A percentile compares a stretch with the other conserved stretches of the same genome.
Evolutionary conservation across 2,888 invertebrate genomes (phyloP).

Genomic region (Mongoloraphidia duomilia): DNA sequence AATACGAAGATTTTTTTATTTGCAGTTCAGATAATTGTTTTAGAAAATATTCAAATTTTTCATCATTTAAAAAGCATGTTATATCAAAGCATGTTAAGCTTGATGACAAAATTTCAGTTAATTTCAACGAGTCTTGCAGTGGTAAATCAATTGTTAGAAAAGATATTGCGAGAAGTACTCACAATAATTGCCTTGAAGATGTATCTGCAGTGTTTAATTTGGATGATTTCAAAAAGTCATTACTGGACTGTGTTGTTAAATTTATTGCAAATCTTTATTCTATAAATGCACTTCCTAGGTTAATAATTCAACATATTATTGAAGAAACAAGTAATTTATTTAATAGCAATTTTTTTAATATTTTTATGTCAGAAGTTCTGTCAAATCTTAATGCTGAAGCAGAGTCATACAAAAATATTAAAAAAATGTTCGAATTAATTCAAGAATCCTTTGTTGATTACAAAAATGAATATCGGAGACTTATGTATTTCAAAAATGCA

Average conservation of each 20-base stretch:
- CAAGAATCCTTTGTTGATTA: not conserved
- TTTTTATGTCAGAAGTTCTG: too few species aligned
- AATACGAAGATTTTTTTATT: not conserved
- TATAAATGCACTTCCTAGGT: not conserved
- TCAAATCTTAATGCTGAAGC: too few species aligned
- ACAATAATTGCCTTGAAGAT: too few species aligned
- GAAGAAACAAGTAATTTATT: slow-evolving; percentile 7
- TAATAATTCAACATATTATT: slow-evolving; percentile 7
- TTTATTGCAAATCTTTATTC: slow-evolving; percentile 2
- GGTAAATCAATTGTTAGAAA: not conserved
- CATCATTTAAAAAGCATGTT: not conserved
- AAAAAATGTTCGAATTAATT: too few species aligned
- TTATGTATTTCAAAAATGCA: not conserved
- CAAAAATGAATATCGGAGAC: not conserved
- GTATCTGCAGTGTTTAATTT: too few species aligned
- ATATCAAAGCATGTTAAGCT: not conserved
- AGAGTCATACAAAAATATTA: too few species aligned
- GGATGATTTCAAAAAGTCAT: too few species aligned
- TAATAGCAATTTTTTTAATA: not conserved
- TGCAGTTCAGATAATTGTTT: not conserved
- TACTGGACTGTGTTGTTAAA: not conserved
- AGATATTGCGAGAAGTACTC: not conserved
- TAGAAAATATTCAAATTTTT: not conserved
- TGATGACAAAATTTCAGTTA: not conserved
- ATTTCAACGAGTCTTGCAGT: not conserved